These are phyloP conservation scores for Seriola rivoliana DNA, from an alignment of 2,113 vertebrate species.

Conservation along the genomic window DNA sequence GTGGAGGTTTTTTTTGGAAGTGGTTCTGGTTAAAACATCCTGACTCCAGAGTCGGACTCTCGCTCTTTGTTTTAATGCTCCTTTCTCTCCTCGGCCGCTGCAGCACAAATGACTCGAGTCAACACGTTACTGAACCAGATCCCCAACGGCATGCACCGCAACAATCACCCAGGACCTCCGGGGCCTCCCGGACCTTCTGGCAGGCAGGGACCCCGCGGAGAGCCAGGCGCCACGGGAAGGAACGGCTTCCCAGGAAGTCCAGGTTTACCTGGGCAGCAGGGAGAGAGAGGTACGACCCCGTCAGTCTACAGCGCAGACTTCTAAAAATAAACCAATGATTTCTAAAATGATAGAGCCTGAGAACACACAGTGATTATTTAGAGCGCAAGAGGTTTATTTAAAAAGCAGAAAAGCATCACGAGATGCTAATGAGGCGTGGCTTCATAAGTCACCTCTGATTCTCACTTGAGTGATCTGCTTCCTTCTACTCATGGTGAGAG, in stretches of 20 bases:
- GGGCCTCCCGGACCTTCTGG: slow-evolving; percentile 91
- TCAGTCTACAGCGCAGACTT: background rate
- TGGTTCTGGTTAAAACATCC: too few species aligned
- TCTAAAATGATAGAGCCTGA: too few species aligned
- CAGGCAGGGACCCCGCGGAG: slow-evolving; percentile 89
- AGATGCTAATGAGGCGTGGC: background rate
- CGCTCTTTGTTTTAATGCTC: background rate
- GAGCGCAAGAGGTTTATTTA: slow-evolving; percentile 5
- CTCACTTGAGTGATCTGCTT: background rate
- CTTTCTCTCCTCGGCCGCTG: slow-evolving; percentile 15
- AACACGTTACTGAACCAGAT: slow-evolving; percentile 96
- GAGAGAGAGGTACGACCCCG: slow-evolving; percentile 90
- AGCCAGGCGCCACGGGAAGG: slow-evolving; percentile 90
- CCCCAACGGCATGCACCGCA: slow-evolving; percentile 89
- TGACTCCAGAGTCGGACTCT: too few species aligned
- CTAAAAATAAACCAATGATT: background rate
- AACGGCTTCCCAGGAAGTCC: slow-evolving; percentile 93
- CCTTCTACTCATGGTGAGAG: too few species aligned
- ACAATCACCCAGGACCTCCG: slow-evolving; percentile 90
- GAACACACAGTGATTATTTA: background rate
- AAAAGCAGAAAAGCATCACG: slow-evolving; percentile 19
- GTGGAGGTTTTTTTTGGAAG: too few species aligned
- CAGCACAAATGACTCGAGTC: slow-evolving; percentile 96
- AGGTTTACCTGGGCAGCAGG: slow-evolving; percentile 90
- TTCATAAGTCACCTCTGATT: background rate